These are phyloP conservation scores for Oreochromis tanganicae DNA, from an alignment of 2,113 vertebrate genomes.

Conservation along the genomic window DNA sequence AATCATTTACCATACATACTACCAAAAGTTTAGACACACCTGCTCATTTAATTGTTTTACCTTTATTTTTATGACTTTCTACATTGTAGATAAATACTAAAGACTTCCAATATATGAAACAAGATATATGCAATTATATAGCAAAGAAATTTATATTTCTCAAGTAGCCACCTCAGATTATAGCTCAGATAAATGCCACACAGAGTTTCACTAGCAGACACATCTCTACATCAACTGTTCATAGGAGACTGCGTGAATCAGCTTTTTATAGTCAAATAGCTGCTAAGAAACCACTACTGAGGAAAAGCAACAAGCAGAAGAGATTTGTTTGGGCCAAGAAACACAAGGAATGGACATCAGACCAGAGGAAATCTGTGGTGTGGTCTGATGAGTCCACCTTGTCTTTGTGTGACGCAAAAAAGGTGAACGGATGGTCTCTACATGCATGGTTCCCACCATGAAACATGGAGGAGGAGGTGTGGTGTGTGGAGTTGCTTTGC, in stretches of 20 bases:
- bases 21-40: not conserved
- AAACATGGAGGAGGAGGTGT: not conserved
- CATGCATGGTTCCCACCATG: not conserved
- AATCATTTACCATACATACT: not conserved
- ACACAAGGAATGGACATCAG: not conserved
- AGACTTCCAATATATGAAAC: not conserved
- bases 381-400: not conserved
- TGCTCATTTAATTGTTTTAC: not conserved
- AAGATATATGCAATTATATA: not conserved
- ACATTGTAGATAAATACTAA: not conserved
- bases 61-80: not conserved
- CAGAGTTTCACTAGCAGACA: accelerated
- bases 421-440: not conserved
- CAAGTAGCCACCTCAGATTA: not conserved
- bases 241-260: accelerated
- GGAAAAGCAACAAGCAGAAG: not conserved
- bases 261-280: not conserved
- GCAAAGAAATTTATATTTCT: not conserved
- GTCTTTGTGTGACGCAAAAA: accelerated
- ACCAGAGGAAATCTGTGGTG: not conserved
- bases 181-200: not conserved
- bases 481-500: not conserved
- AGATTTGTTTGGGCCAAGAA: not conserved
- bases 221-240: not conserved
- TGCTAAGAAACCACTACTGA: not conserved